Evolutionary conservation across 1,140 invertebrate genomes (phyloP).

Genomic region (Schmidtea mediterranea): DNA sequence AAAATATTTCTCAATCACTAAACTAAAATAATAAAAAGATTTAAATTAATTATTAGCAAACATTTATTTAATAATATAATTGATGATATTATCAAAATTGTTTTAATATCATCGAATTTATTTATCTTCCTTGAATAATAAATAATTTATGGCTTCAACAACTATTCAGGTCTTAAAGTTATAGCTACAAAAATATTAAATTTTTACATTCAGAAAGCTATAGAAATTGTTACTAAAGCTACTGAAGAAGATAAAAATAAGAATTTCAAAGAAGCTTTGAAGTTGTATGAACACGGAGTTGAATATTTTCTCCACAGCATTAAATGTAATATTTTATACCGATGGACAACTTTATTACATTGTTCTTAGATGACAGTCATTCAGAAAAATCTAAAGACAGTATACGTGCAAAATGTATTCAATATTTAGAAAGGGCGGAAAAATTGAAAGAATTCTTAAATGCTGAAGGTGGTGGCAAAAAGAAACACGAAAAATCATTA

Average conservation of each 20-base stretch:
- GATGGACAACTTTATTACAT: neutral
- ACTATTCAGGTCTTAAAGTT: no score
- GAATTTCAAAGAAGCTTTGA: conserved; percentile 80
- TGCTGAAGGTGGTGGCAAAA: conserved; percentile 25
- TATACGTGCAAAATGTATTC: conserved; percentile 63
- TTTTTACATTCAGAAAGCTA: conserved; percentile 44
- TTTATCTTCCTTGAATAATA: no score
- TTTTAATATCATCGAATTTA: no score
- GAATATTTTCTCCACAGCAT: conserved; percentile 95
- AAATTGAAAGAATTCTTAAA: conserved; percentile 76
- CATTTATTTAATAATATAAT: no score
- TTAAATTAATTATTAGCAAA: no score
- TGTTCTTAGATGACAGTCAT: conserved; percentile 59
- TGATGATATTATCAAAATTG: no score
- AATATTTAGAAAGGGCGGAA: conserved; percentile 83
- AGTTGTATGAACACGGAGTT: conserved; percentile 82
- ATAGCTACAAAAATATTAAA: no score
- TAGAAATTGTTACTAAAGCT: conserved; percentile 85
- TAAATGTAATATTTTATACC: conserved; percentile 43
- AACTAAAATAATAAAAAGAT: no score
- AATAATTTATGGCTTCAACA: no score
- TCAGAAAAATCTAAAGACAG: conserved; percentile 69
- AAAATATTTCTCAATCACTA: no score
- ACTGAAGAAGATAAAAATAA: conserved; percentile 91
- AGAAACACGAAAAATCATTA: conserved; percentile 40